phyloP scores from a whole-genome alignment of 2,797 vertebrate genomes.

The Pampus argenteus region DNA sequence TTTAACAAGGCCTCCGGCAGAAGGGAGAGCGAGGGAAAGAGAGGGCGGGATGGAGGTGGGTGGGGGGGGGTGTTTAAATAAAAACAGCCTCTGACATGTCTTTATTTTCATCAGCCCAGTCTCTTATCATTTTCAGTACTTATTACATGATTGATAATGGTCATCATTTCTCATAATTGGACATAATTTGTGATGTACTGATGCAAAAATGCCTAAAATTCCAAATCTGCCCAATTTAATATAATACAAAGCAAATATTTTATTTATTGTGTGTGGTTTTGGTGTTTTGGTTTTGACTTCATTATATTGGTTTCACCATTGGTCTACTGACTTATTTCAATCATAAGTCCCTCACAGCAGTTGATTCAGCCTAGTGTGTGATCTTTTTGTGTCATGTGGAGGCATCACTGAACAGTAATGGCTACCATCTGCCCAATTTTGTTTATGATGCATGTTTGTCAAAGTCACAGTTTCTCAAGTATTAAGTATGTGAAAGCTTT shows the following conservation, averaged over 20 bases:
- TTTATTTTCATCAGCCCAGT: conserved; percentile 3
- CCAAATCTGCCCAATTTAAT: background rate
- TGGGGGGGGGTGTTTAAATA: conserved; percentile 53
- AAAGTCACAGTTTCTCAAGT: conserved; percentile 41
- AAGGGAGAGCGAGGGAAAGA: conserved; percentile 44
- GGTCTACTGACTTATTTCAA: conserved; percentile 23
- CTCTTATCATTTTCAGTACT: conserved; percentile 16
- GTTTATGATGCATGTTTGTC: conserved; percentile 46
- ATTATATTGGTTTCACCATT: background rate
- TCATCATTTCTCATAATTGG: background rate
- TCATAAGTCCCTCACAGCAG: conserved; percentile 21
- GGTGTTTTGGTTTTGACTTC: conserved; percentile 2
- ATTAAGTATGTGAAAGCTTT: background rate
- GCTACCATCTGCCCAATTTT: conserved; percentile 60
- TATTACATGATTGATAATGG: background rate
- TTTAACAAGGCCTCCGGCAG: conserved; percentile 73
- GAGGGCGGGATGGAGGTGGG: conserved; percentile 47
- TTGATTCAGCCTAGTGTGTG: conserved; percentile 59
- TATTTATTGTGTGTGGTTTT: background rate
- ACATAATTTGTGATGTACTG: background rate
- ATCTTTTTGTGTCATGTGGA: conserved; percentile 52
- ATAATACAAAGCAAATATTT: background rate
- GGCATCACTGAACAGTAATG: conserved; percentile 67
- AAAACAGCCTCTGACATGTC: conserved; percentile 49
- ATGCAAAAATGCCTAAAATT: background rate